Evolutionary conservation across 2,113 vertebrate genomes (phyloP).

Genomic region (Daubentonia madagascariensis): DNA sequence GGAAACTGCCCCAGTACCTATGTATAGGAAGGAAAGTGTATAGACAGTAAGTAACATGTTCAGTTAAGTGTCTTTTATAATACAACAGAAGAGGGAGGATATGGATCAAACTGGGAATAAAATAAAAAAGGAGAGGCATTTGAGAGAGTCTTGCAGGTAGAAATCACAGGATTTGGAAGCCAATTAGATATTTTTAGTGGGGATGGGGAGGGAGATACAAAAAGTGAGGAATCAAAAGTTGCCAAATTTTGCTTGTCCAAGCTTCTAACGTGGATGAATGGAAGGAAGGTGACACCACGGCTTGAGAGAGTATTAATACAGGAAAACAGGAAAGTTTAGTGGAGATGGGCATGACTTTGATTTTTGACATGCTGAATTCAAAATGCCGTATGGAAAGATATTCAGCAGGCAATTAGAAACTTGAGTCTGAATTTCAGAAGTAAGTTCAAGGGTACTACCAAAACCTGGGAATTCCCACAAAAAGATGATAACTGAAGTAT

Average conservation of each 20-base stretch:
- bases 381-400: not conserved
- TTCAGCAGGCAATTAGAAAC: not conserved
- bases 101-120: not conserved
- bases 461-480: not conserved
- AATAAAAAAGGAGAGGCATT: not conserved
- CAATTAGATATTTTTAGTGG: not conserved
- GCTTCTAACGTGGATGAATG: not conserved
- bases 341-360: not conserved
- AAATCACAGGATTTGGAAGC: not conserved
- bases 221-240: not conserved
- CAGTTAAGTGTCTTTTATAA: not conserved
- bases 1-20: not conserved
- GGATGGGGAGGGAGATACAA: not conserved
- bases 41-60: not conserved
- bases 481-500: not conserved
- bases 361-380: not conserved
- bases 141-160: not conserved
- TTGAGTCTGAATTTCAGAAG: not conserved
- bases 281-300: not conserved
- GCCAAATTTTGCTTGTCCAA: not conserved
- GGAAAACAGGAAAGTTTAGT: not conserved
- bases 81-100: not conserved
- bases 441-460: not conserved
- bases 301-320: not conserved
- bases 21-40: not conserved